Conservation (phyloP, 2,113 vertebrate genomes). For the Heterotis niloticus region DNA sequence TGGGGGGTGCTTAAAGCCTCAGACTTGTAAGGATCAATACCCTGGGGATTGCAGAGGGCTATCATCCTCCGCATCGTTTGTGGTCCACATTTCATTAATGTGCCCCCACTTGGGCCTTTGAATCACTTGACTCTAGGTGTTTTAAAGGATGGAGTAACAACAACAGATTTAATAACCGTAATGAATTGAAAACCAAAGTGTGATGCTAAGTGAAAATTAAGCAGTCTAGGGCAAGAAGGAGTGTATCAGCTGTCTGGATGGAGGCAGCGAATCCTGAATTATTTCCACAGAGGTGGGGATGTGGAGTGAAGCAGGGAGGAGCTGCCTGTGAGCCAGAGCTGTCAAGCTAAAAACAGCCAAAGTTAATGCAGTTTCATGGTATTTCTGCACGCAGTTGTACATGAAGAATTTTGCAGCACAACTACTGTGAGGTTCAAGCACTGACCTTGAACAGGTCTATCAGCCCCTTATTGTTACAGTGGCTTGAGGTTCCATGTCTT, state of each 20-base stretch:
- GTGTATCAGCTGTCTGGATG: too few relatives aligned
- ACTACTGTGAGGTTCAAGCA: background rate
- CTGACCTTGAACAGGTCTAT: too few relatives aligned
- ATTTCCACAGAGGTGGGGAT: too few relatives aligned
- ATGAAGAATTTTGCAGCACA: background rate
- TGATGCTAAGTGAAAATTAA: too few relatives aligned
- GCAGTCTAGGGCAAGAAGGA: background rate
- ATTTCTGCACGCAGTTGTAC: conserved; percentile 2
- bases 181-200: too few relatives aligned
- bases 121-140: background rate
- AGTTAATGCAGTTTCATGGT: background rate
- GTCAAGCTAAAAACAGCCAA: conserved; percentile 1
- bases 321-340: background rate
- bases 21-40: conserved; percentile 11
- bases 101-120: background rate
- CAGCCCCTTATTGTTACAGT: too few relatives aligned
- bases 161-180: background rate
- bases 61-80: conserved; percentile 9
- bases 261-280: too few relatives aligned
- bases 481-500: too few relatives aligned
- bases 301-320: background rate
- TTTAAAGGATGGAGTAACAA: background rate
- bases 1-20: background rate
- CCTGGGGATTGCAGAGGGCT: background rate
- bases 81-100: background rate